A percentile compares a stretch with the other conserved stretches of the same genome.
These are phyloP conservation scores for Cephalophus harveyi DNA, from an alignment of 2,113 vertebrate species.

Conservation along the genomic window DNA sequence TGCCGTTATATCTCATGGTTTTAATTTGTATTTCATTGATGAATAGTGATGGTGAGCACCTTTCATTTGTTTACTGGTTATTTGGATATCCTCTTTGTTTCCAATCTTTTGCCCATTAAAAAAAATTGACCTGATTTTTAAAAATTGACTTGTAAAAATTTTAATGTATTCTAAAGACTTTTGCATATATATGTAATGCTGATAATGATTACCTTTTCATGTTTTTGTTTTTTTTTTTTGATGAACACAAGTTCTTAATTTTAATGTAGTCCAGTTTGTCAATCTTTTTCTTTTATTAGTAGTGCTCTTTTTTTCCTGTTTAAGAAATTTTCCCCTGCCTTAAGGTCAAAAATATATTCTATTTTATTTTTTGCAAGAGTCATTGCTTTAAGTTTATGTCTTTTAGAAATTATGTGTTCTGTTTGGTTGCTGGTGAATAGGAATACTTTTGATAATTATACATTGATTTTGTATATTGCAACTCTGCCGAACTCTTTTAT, in stretches of 20 bases:
- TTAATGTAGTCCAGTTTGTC: not conserved
- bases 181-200: not conserved
- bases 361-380: not conserved
- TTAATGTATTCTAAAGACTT: not conserved
- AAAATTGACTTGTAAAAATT: not conserved
- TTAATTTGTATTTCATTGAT: not conserved
- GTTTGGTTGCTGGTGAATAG: not conserved
- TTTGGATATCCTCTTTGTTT: not conserved
- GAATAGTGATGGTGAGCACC: not conserved
- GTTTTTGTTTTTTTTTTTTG: not conserved
- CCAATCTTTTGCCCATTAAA: not conserved
- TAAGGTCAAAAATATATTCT: not conserved
- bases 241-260: not conserved
- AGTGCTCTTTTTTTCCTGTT: not conserved
- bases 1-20: not conserved
- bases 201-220: not conserved
- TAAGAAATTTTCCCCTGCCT: not conserved
- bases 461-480: not conserved
- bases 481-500: not conserved
- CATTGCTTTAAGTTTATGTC: not conserved
- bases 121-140: not conserved
- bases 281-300: not conserved
- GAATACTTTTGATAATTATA: not conserved
- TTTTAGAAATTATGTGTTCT: not conserved
- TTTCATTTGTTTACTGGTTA: not conserved